Conservation (phyloP, 2,888 invertebrate species). For the Nomada flava region DNA sequence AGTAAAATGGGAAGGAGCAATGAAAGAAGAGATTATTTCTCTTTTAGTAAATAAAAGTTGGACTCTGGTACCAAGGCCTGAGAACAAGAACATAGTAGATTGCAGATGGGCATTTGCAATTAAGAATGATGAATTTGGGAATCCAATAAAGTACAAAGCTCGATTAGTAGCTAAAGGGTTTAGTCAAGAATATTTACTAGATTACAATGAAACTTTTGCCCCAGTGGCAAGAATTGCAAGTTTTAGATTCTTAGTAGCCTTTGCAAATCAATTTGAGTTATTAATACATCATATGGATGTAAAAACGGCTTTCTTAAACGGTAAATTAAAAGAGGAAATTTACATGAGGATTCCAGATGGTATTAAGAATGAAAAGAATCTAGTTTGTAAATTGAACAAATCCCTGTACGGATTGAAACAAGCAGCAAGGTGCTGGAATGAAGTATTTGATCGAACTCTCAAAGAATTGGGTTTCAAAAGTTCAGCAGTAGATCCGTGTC, state of each 20-base stretch:
- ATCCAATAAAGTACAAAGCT: conserved; percentile 6
- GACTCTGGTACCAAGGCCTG: neutral
- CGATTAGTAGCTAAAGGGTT: neutral
- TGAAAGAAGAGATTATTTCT: no score
- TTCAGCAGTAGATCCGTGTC: neutral
- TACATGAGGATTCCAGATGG: conserved; percentile 1
- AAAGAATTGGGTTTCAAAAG: no score
- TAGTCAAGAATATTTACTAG: neutral
- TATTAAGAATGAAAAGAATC: neutral
- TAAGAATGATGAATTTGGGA: conserved; percentile 1
- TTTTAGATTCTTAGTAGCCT: no score
- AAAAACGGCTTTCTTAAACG: no score
- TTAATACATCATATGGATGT: no score
- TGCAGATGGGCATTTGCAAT: neutral
- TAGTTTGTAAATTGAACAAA: neutral
- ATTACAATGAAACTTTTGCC: neutral
- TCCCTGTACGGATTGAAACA: neutral
- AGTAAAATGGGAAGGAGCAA: neutral
- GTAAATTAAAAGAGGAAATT: neutral
- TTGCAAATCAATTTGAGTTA: no score
- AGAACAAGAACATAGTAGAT: neutral
- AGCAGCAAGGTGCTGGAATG: conserved; percentile 3
- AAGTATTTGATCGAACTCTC: neutral
- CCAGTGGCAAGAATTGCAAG: neutral
- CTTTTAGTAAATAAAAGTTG: neutral